Base-by-base conservation (phyloP, 1,140 invertebrate genomes). In the Parasteatoda tepidariorum region DNA sequence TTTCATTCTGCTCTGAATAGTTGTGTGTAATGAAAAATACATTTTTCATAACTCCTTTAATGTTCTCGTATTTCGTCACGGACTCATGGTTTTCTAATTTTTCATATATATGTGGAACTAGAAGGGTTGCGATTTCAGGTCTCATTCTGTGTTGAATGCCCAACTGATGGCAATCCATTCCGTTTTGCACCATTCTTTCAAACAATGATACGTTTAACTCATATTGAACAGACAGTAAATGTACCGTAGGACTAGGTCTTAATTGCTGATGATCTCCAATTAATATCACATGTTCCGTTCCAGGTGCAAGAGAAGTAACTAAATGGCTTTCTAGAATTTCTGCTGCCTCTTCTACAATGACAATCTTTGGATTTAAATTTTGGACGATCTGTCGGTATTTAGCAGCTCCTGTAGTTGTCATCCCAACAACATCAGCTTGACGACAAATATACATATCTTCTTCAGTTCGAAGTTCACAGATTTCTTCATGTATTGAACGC, bases 301-400 rank as follows among this genome's bases (percentile, higher is more conserved):
- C 85, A 41, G 90, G 87, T 22, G 93, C 93, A 11, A 97, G 88
- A 33, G 93, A 92, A 18, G 93, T 91, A 0, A 95, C 86, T 38
- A 95, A 92, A 86, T 96, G 94, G 11, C 92, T 89, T 87, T 96
- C 95, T 30, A 95, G 88, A 13, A 95, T 93, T 91, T 96, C 95
- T 1, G 94, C 95, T 0, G 95, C 95, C 90, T 96, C 95, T 89
- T 96, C 95, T n/a, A 96, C 92, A 54, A 96, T 92, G 0, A 91
- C 85, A 81, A 95, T 93, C 81, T 91, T 90, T 33, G 93, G 91
- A 70, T 91, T 88, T 24, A 95, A 85, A 24, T 90, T 87, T 68
- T 91, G 87, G 22, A 96, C 87, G 5, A 93, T 83, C 22, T 91
- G 90, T 41, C 92, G 90, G n/a, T 92, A 87, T 66, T 92, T 91